Base-by-base conservation (phyloP, 1,140 invertebrate species). In the Formica selysi region DNA sequence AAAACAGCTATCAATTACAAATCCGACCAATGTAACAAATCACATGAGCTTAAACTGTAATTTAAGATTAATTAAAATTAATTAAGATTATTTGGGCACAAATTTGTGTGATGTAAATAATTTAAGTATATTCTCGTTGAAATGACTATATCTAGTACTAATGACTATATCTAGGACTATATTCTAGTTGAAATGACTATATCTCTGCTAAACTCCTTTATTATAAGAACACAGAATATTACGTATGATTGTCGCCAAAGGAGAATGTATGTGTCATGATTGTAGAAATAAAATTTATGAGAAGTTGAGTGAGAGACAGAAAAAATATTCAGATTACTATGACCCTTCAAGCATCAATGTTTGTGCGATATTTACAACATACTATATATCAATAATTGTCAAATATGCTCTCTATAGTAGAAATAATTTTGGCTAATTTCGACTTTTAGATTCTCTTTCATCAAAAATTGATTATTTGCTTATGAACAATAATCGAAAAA, bases 41-140 rank as follows among this genome's bases (percentile, higher is more conserved):
- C 26, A 38, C 2, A 38, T n/a, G 64, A 80, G 64, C 32, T 80
- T 54, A 36, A 48, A 16, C 11, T 10, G 19, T 79, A 51, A 62
- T 61, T 51, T 80, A 67, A 51, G 19, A 51, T 80, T 54, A 57
- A 51, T 80, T 54, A 36, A 38, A 57, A 29, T 64, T 64, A 76
- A 76, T 76, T 73, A 73, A 73, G 29, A 51, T 73, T 64, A 64
- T 76, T 76, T 64, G 26, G 22, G 10, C 61, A 76, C 74, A 44
- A 62, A 81, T 57, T 57, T 29, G 26, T 7, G 22, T 26, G 26
- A 59, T 41, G 26, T 44, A 29, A 70, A 59, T 70, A 32, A 22
- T 59, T 81, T 59, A 41, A 79, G 19, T 22, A 51, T 38, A 32
- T 81, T 38, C 11, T 70, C 26, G n/a, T n/a, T n/a, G 22, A 22